phyloP scores from a whole-genome alignment of 1,140 invertebrate genomes.

The Drosophila ananassae region DNA sequence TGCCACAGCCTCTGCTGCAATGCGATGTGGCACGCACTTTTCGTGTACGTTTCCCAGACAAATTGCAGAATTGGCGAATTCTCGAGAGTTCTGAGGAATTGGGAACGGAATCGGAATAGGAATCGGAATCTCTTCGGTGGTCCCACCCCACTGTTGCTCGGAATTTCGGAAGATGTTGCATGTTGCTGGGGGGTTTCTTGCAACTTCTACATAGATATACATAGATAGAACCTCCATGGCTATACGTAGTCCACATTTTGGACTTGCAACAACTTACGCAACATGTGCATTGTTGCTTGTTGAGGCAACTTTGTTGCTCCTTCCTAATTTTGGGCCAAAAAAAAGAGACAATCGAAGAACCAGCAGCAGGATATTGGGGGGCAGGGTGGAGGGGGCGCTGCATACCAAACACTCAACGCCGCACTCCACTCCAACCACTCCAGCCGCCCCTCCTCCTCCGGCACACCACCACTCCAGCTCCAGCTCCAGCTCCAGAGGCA shows the following conservation, averaged over 20 bases:
- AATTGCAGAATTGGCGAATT: conserved; percentile 76
- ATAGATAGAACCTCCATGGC: neutral
- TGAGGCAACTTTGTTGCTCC: conserved; percentile 51
- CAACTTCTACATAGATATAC: no score
- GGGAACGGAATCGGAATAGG: conserved; percentile 52
- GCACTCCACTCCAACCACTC: conserved; percentile 66
- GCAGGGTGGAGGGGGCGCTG: conserved; percentile 18
- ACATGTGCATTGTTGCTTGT: conserved; percentile 43
- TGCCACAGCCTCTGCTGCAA: conserved; percentile 15
- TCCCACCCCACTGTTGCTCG: conserved; percentile 26
- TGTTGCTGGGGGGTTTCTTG: neutral
- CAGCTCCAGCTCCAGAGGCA: conserved; percentile 41
- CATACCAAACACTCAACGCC: conserved; percentile 80
- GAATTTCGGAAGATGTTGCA: conserved; percentile 13
- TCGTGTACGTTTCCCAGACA: conserved; percentile 78
- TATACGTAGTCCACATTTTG: neutral
- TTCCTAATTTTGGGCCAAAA: conserved; percentile 29
- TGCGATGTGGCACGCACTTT: conserved; percentile 71
- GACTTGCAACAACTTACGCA: conserved; percentile 30
- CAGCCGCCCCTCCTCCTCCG: conserved; percentile 17
- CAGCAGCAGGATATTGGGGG: conserved; percentile 9
- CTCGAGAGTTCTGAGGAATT: conserved; percentile 73
- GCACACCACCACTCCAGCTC: conserved; percentile 37
- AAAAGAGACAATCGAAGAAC: conserved; percentile 42
- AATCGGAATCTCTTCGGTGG: conserved; percentile 59